These are phyloP conservation scores for Berghia stephanieae DNA, from an alignment of 1,140 invertebrate genomes.

Conservation along the genomic window DNA sequence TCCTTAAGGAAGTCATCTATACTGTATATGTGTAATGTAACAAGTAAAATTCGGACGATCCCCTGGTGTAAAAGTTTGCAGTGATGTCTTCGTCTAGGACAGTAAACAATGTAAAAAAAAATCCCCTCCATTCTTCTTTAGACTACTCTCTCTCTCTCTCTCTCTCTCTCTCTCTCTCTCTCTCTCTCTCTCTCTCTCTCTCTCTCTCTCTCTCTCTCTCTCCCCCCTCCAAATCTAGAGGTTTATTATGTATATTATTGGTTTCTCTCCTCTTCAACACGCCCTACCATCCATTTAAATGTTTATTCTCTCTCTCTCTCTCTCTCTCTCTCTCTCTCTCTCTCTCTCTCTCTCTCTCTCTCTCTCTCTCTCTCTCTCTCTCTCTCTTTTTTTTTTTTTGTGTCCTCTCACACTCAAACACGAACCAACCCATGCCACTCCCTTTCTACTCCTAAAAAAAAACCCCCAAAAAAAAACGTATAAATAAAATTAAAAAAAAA, in stretches of 20 bases:
- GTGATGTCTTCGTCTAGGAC: too few species aligned
- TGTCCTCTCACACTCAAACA: not conserved
- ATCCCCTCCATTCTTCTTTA: too few species aligned
- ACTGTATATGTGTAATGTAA: too few species aligned
- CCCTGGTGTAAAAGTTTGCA: too few species aligned
- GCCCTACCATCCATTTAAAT: not conserved
- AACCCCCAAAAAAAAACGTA: too few species aligned
- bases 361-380: not conserved
- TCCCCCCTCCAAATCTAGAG: not conserved
- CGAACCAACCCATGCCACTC: too few species aligned
- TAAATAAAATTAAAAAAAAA: too few species aligned
- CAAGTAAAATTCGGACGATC: too few species aligned
- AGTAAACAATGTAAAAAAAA: too few species aligned
- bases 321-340: slow-evolving; percentile 15
- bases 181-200: slow-evolving; percentile 13
- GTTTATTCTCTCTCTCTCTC: slow-evolving; percentile 11
- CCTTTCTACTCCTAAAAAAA: too few species aligned
- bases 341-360: not conserved
- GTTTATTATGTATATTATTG: not conserved
- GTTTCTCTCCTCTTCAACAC: not conserved
- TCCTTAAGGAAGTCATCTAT: too few species aligned
- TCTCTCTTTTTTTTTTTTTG: not conserved
- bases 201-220: slow-evolving; percentile 13
- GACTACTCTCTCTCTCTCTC: too few species aligned
- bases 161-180: slow-evolving; percentile 11